Evolutionary conservation across 2,113 vertebrate species (phyloP), one percentile per base, ranked within the genome.

Genomic region (Microcebus griseorufus): DNA sequence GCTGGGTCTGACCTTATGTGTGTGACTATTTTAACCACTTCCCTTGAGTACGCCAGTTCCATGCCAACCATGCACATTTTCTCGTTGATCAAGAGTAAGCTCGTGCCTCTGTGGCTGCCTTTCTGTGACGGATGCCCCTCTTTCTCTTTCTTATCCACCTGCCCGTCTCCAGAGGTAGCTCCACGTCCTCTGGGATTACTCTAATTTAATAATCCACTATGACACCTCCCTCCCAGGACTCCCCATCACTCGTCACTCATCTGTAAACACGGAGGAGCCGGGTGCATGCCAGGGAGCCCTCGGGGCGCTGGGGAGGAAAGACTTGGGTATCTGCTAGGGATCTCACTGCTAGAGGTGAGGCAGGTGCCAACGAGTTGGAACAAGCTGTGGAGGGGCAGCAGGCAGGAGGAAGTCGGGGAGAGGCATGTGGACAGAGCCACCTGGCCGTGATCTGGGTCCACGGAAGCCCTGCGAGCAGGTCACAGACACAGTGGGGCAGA

Each of bases 61-160:
- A 0, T 25, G 7, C 58, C 6, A 29, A 6, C 3, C 1, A 1
- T 0, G 1, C 0, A 0, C 0, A 2, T 1, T 37, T 42, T n/a
- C 67, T 78, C 51, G 0, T 0, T 34, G 37, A 1, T 5, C 18
- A 5, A 0, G 0, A 3, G 1, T 22, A 3, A 7, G 0, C 2
- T 10, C 23, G 0, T 0, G 0, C 3, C 32, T 17, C 2, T 2
- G 0, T 0, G 18, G 13, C 42, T 2, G 1, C 0, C 4, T 4
- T 14, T 27, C 48, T 23, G 53, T 17, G 53, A 55, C 17, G 53
- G 17, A 55, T 17, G 51, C 51, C 53, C 53, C 53, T 55, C 53
- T 55, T 18, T 5, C 53, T 55, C 17, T 20, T 48, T 5, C 6
- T 29, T 17, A 1, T 6, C 10, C 2, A 0, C 34, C 17, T 12